Evolutionary conservation across 1,140 invertebrate genomes (phyloP).

Genomic region (Paraescarpia echinospica): DNA sequence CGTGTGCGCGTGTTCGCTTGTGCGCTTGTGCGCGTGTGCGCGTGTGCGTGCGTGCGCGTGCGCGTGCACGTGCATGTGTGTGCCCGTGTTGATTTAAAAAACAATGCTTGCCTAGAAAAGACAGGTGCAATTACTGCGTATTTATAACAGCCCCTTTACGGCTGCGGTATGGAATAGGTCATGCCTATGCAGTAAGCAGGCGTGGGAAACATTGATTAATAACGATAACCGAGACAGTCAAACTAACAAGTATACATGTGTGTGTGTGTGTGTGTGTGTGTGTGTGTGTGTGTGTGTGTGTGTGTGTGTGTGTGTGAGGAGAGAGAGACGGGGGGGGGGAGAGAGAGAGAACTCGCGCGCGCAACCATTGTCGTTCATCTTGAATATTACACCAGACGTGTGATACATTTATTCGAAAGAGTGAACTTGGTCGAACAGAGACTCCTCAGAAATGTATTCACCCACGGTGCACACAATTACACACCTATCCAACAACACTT

Average conservation of each 20-base stretch:
- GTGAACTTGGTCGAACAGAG: neutral
- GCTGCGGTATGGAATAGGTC: neutral
- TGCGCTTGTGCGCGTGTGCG: too few relatives aligned
- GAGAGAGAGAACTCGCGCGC: too few relatives aligned
- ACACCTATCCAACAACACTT: neutral
- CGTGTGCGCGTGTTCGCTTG: too few relatives aligned
- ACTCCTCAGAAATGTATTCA: neutral
- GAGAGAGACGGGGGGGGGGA: too few relatives aligned
- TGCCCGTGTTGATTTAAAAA: neutral
- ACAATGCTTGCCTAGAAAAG: neutral
- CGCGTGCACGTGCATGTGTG: too few relatives aligned
- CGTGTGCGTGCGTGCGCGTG: too few relatives aligned
- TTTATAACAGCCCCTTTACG: neutral
- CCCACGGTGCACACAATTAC: neutral
- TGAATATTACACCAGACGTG: too few relatives aligned
- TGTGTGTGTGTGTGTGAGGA: too few relatives aligned
- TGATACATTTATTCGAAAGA: neutral
- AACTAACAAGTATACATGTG: neutral
- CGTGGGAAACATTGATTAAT: neutral
- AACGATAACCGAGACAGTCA: neutral
- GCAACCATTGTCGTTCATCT: too few relatives aligned
- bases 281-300: too few relatives aligned
- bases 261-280: too few relatives aligned
- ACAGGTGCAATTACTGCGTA: neutral
- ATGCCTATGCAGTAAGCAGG: neutral